A percentile compares a stretch with the other conserved stretches of the same genome.
Conservation (phyloP, 2,888 invertebrate species). For the Orthonevra nobilis region DNA sequence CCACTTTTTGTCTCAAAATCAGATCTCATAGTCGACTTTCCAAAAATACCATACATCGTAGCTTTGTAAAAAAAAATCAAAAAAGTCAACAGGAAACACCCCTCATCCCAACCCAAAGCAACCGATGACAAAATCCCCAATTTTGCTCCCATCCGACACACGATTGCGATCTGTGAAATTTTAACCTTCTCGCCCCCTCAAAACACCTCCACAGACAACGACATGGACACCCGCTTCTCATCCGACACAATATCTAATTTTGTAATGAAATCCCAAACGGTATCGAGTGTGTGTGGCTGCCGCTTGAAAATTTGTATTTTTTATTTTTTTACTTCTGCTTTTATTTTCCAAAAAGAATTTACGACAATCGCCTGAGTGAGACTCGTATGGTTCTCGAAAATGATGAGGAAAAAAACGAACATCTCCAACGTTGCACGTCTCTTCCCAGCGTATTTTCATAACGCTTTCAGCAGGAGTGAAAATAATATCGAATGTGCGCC, state of each 20-base stretch:
- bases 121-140: conserved; percentile 33
- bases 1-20: neutral
- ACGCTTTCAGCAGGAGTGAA: conserved; percentile 36
- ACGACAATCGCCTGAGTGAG: conserved; percentile 60
- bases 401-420: no score
- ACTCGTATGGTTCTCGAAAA: conserved; percentile 71
- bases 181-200: conserved; percentile 26
- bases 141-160: conserved; percentile 47
- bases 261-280: conserved; percentile 55
- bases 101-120: neutral
- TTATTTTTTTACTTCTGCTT: conserved; percentile 60
- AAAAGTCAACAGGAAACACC: conserved; percentile 29
- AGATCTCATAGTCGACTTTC: conserved; percentile 22
- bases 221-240: conserved; percentile 4
- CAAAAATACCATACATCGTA: conserved; percentile 41
- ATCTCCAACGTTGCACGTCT: conserved; percentile 43
- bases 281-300: conserved; percentile 61
- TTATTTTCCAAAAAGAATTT: conserved; percentile 65
- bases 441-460: conserved; percentile 23
- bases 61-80: neutral
- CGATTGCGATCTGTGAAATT: conserved; percentile 58
- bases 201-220: conserved; percentile 11
- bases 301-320: no score
- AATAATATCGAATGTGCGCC: conserved; percentile 52
- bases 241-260: conserved; percentile 43